These are phyloP conservation scores for Pemphredon lugubris DNA, from an alignment of 2,888 invertebrate genomes.

Conservation along the genomic window DNA sequence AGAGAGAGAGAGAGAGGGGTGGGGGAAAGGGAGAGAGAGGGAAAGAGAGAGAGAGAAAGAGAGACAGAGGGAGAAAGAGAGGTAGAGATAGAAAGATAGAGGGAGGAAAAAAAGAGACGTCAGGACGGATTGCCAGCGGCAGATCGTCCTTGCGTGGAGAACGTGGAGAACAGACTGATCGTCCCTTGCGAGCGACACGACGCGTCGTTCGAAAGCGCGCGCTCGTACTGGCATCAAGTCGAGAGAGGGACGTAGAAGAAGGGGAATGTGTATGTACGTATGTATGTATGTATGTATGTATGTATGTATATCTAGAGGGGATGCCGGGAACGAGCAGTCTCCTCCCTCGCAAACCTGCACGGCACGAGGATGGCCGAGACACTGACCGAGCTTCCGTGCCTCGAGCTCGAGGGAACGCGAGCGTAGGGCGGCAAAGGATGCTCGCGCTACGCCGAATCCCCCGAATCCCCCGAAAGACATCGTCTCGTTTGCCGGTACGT, in stretches of 20 bases:
- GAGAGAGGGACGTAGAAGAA: slow-evolving; percentile 57
- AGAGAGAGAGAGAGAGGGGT: too few relatives aligned
- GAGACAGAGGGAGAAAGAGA: too few relatives aligned
- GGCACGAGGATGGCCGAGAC: slow-evolving; percentile 71
- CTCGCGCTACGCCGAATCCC: slow-evolving; percentile 12
- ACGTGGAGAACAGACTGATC: slow-evolving; percentile 78
- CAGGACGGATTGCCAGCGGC: slow-evolving; percentile 39
- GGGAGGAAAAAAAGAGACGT: too few relatives aligned
- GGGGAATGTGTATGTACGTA: slow-evolving; percentile 30
- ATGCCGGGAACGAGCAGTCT: slow-evolving; percentile 58
- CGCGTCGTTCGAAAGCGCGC: slow-evolving; percentile 77
- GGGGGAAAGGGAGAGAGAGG: too few relatives aligned
- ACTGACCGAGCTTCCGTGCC: slow-evolving; percentile 67
- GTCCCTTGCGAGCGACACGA: slow-evolving; percentile 67
- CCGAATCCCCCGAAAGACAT: too few relatives aligned
- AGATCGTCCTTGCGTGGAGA: slow-evolving; percentile 73
- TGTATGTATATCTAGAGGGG: slow-evolving; percentile 59
- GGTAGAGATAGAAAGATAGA: too few relatives aligned
- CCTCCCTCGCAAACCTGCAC: slow-evolving; percentile 64
- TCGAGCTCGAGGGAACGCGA: slow-evolving; percentile 38
- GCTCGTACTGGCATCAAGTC: slow-evolving; percentile 69
- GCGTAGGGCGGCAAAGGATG: slow-evolving; percentile 31
- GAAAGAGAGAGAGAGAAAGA: too few relatives aligned
- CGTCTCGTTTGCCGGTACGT: too few relatives aligned
- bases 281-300: slow-evolving; percentile 42